Conservation (phyloP, 2,888 invertebrate genomes). For the Dorcus parallelipipedus region DNA sequence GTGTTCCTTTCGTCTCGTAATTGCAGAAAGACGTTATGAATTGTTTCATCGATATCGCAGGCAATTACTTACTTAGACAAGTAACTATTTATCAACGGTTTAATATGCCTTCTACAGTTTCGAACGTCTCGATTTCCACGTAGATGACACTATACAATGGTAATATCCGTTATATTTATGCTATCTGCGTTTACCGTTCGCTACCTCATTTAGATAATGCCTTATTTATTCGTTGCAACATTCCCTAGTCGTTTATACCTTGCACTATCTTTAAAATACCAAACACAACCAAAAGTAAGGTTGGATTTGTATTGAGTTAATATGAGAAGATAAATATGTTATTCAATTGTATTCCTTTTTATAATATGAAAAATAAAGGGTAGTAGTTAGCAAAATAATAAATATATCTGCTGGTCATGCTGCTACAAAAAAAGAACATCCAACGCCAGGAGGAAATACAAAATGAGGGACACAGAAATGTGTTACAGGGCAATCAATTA, state of each 20-base stretch:
- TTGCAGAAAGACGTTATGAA: conserved; percentile 4
- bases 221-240: neutral
- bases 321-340: too few relatives aligned
- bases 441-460: conserved; percentile 12
- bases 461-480: conserved; percentile 30
- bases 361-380: neutral
- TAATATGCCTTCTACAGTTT: too few relatives aligned
- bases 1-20: neutral
- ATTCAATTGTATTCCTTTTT: too few relatives aligned
- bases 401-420: too few relatives aligned
- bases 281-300: neutral
- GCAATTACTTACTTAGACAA: neutral
- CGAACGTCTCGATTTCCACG: neutral
- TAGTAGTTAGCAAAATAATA: neutral
- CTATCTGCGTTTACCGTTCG: too few relatives aligned
- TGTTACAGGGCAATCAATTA: conserved; percentile 34
- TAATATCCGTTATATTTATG: too few relatives aligned
- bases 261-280: too few relatives aligned
- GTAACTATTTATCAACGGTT: neutral
- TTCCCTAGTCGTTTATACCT: too few relatives aligned
- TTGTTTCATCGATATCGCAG: conserved; percentile 4
- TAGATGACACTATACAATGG: too few relatives aligned
- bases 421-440: neutral
- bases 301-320: neutral
- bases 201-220: neutral